phyloP scores from a whole-genome alignment of 2,113 vertebrate species.

The Ancistrus triradiatus region DNA sequence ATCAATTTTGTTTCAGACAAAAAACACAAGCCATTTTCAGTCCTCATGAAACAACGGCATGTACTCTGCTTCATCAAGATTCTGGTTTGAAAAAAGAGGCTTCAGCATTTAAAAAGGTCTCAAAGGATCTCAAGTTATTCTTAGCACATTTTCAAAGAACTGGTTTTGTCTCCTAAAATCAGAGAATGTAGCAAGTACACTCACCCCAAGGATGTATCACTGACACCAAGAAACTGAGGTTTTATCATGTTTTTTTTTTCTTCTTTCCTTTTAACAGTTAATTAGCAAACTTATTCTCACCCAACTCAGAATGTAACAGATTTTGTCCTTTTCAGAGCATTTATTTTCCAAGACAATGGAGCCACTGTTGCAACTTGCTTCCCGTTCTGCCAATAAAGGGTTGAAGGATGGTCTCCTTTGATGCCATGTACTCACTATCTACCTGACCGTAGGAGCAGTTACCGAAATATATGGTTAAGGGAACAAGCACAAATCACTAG shows the following conservation, averaged over 20 bases:
- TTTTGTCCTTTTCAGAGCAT: slow-evolving; percentile 58
- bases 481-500: slow-evolving; percentile 74
- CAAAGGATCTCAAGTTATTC: slow-evolving; percentile 22
- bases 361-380: slow-evolving; percentile 60
- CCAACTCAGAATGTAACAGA: slow-evolving; percentile 53
- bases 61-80: slow-evolving; percentile 23
- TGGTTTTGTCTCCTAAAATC: slow-evolving; percentile 29
- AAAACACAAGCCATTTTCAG: background rate
- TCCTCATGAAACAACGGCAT: slow-evolving; percentile 19
- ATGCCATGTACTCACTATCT: slow-evolving; percentile 69
- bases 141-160: slow-evolving; percentile 33
- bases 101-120: slow-evolving; percentile 9
- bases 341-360: slow-evolving; percentile 56
- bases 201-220: slow-evolving; percentile 27
- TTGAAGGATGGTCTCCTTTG: slow-evolving; percentile 66
- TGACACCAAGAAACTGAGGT: slow-evolving; percentile 38
- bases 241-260: slow-evolving; percentile 37
- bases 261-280: slow-evolving; percentile 44
- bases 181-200: slow-evolving; percentile 25
- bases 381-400: slow-evolving; percentile 62
- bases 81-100: slow-evolving; percentile 2
- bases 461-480: slow-evolving; percentile 73
- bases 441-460: slow-evolving; percentile 64
- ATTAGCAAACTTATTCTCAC: slow-evolving; percentile 44
- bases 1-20: slow-evolving; percentile 5